Base-by-base conservation (phyloP, 2,113 vertebrate species). In the Tapirus terrestris region DNA sequence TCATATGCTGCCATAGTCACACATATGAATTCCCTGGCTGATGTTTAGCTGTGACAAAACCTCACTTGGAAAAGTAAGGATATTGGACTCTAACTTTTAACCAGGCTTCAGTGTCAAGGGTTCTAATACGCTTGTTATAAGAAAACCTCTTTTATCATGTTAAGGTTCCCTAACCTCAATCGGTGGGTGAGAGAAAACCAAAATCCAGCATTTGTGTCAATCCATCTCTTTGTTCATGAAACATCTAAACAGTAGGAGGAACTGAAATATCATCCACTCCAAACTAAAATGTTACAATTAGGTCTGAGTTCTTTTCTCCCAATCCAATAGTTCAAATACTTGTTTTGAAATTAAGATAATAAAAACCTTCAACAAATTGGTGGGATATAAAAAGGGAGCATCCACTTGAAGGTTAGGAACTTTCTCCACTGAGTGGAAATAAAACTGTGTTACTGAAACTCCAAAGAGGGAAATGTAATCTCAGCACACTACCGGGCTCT, bases 41-140 rank as follows among this genome's bases (percentile, higher is more conserved):
- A 8, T 58, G 16, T 86, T 92, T 27, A 90, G 29, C 60, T 68
- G 29, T 58, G 67, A 86, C 36, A 96, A 96, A 89, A 79, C n/a
- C 90, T 68, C 10, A 23, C 58, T 94, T 80, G 80, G 51, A 94
- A 95, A 96, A 86, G 63, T 86, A 92, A 93, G 18, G 14, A 90
- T 20, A 48, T 3, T 56, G 61, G 31, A 61, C 56, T 95, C 39
- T 90, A 82, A 89, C 82, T 87, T 93, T 70, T 96, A 75, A 65
- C 43, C 51, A 95, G 60, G 31, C 29, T 83, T 95, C 65, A 83
- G 48, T n/a, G 58, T 95, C 82, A 95, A 70, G 21, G 33, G 2
- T 70, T 51, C 27, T 81, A 43, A 67, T 51, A 60, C 9, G 90
- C 31, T 60, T 65, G 58, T 63, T 43, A 73, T 80, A 83, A 60